Evolutionary conservation across 2,797 vertebrate species (phyloP), one percentile per base, ranked within the genome.

Genomic region (Lithobates sylvaticus): DNA sequence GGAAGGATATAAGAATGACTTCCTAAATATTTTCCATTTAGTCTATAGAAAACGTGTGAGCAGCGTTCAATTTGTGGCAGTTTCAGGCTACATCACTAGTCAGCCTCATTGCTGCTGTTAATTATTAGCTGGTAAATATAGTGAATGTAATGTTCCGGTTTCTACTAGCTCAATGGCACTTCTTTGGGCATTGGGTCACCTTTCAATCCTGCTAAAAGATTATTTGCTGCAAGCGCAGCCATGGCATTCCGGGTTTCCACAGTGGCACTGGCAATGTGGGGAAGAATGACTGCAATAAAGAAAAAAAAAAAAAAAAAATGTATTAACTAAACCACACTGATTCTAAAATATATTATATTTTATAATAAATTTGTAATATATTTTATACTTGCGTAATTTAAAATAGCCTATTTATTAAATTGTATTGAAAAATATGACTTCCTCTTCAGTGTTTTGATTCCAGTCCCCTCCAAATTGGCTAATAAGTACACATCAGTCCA

Each of bases 261-360:
- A 21, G 96, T 94, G 5, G 96, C 96, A 70, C 96, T 97, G 26
- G 96, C 96, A 58, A 97, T 92, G 67, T 97, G 96, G 3, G 96
- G 96, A 34, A 96, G 94, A 88, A 96, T 96, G 81, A 96, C 96
- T 97, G 91, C 34, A 84, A 88, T 77, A 47, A 70, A 64, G 26
- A 27, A 78, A 23, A 61, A 23, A 58, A 21, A 27, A 67, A n/a
- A n/a, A 13, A 67, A 2, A 58, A 3, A 7, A 7, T 21, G 42
- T 54, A 54, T 3, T 12, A 54, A 18, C 16, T 16, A 16, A 54
- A 54, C 50, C 50, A 58, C 18, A 58, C 21, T 23, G 4, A 61
- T 61, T 61, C 8, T 23, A 8, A 23, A 23, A 61, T 61, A 23
- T 61, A 61, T 9, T 23, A 39, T 16, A 50, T 50, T 3, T 0